Base-by-base conservation (phyloP, 35 echinoderm and acorn worm species). In the Ophioderma brevispina region DNA sequence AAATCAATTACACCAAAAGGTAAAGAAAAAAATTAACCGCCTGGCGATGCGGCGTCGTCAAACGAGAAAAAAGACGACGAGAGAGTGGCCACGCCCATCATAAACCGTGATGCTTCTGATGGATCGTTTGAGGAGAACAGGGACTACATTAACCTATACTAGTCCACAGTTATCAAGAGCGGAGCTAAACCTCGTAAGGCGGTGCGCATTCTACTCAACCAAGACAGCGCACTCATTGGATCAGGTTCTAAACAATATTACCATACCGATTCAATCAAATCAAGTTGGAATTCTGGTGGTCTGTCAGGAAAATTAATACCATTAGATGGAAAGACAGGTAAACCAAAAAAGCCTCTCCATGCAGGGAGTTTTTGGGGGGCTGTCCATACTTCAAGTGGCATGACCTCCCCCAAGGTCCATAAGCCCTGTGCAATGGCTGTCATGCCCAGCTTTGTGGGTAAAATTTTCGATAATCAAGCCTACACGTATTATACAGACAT, bases 161-260 rank as follows among this genome's bases (percentile, higher is more conserved):
- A 90, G 0, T 87, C 90, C 8, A 94, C 93, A 11, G 79, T 94
- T 31, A 90, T 94, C 15, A 94, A 94, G 59, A 90, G 82, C 75
- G 93, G 93, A 13, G 82, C 93, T 15, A 94, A 94, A 55, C 93
- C 93, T 31, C 76, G 93, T 30, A 94, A 90, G 78, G 93, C 93
- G 33, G 93, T 90, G 13, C 42, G 93, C 33, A 82, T 94, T 42
- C 78, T 94, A 31, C 63, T 94, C 55, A 94, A 94, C 88, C 90
- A 94, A 94, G 55, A 94, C 88, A 36, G 93, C 88, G 21, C 93
- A 94, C 42, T 79, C 87, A 13, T 94, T 94, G 82, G 93, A 86
- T 40, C 93, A 94, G 76, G 93, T 94, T 2, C 32, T 94, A 18
- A 94, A 81, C 0, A 88, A 94, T 59, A 94, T 94, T 3, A 94